These are phyloP conservation scores for Crotalus tigris DNA, from an alignment of 2,113 vertebrate species.

Conservation along the genomic window DNA sequence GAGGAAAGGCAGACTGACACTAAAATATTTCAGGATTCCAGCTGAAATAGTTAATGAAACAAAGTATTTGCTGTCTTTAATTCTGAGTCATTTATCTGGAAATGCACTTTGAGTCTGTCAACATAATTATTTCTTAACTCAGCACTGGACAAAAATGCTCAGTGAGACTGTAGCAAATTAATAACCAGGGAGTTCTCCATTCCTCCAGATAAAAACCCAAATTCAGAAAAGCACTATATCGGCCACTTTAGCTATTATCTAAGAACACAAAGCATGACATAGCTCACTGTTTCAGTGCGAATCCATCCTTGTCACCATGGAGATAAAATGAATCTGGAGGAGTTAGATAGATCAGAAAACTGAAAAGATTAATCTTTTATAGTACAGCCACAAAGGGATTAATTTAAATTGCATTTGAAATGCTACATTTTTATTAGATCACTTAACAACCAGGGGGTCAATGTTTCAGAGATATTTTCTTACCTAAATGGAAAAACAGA, in stretches of 20 bases:
- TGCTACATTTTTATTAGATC: conserved; percentile 27
- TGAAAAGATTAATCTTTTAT: conserved; percentile 33
- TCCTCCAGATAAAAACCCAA: conserved; percentile 19
- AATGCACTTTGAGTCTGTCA: conserved; percentile 11
- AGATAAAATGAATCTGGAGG: conserved; percentile 58
- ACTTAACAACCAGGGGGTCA: not conserved
- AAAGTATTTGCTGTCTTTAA: not conserved
- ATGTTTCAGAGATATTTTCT: not conserved
- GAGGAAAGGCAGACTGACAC: not conserved
- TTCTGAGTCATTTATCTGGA: conserved; percentile 5
- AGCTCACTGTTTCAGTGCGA: conserved; percentile 44
- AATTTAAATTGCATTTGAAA: conserved; percentile 34
- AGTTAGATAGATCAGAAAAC: conserved; percentile 48
- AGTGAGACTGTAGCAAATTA: conserved; percentile 34
- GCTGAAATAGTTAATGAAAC: not conserved
- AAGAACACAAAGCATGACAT: conserved; percentile 20
- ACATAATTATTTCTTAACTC: conserved; percentile 15
- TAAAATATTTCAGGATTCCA: conserved; percentile 5
- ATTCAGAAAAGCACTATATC: conserved; percentile 30
- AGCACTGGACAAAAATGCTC: conserved; percentile 3
- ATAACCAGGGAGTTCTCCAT: conserved; percentile 24
- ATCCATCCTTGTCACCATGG: conserved; percentile 57
- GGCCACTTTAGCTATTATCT: conserved; percentile 45
- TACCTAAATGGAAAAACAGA: not conserved
- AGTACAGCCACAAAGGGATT: conserved; percentile 36